phyloP scores from a whole-genome alignment of 2,797 vertebrate species.

The Oryzias sinensis region DNA sequence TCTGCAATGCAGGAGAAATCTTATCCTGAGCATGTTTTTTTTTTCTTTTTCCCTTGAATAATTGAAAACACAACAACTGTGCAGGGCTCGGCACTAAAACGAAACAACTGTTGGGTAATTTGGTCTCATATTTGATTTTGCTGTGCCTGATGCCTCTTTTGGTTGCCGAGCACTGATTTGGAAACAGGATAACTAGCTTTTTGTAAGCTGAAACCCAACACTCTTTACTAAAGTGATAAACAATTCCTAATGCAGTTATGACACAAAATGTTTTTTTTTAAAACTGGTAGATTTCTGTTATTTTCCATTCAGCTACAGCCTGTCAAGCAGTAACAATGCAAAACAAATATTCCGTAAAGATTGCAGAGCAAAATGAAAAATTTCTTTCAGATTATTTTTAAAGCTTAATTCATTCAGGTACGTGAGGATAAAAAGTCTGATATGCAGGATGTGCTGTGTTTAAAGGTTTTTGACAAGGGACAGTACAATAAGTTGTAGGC shows the following conservation, averaged over 20 bases:
- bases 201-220: conserved; percentile 22
- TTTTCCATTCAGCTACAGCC: conserved; percentile 31
- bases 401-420: not conserved
- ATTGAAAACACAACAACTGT: conserved; percentile 59
- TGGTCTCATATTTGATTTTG: conserved; percentile 20
- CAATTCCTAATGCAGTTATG: conserved; percentile 30
- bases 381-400: not conserved
- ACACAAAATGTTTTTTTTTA: conserved; percentile 11
- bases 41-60: conserved; percentile 61
- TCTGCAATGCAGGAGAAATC: conserved; percentile 69
- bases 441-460: too few relatives aligned
- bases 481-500: too few relatives aligned
- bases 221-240: conserved; percentile 33
- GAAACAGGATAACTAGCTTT: not conserved
- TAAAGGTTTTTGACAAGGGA: too few relatives aligned
- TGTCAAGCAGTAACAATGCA: conserved; percentile 9
- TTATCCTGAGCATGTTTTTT: conserved; percentile 61
- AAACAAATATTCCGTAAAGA: conserved; percentile 11
- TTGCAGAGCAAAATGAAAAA: not conserved
- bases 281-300: conserved; percentile 33
- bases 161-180: conserved; percentile 25
- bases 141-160: conserved; percentile 12
- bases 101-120: conserved; percentile 30
- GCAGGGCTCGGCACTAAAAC: conserved; percentile 42
- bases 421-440: too few relatives aligned